These are phyloP conservation scores for Pseudococcus longispinus DNA, from an alignment of 2,888 invertebrate species.

Conservation along the genomic window DNA sequence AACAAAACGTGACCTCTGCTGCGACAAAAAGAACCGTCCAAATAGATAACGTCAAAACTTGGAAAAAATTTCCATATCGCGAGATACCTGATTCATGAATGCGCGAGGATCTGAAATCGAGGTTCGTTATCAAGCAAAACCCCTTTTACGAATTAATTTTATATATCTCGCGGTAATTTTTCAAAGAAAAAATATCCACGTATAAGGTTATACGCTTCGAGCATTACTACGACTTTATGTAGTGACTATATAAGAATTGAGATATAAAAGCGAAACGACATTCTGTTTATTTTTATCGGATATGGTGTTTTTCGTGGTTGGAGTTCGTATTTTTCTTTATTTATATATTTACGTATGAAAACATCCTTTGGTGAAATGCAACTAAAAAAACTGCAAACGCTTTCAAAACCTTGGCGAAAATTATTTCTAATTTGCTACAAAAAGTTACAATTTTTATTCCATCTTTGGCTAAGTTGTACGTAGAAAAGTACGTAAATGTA, in stretches of 20 bases:
- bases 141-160: conserved; percentile 14
- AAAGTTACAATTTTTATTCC: neutral
- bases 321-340: neutral
- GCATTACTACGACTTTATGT: conserved; percentile 8
- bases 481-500: neutral
- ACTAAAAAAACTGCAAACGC: neutral
- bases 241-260: neutral
- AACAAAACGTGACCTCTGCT: neutral
- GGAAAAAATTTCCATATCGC: neutral
- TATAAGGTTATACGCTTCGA: conserved; percentile 26
- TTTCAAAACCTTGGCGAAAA: neutral
- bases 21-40: neutral
- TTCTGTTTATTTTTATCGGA: conserved; percentile 1
- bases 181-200: conserved; percentile 27
- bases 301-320: neutral
- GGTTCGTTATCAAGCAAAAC: neutral
- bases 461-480: neutral
- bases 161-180: conserved; percentile 15
- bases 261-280: neutral
- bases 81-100: neutral
- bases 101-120: neutral
- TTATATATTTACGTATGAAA: neutral
- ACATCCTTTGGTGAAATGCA: conserved; percentile 12
- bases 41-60: neutral
- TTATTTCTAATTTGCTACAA: neutral